Evolutionary conservation across 2,113 vertebrate species (phyloP).

Genomic region (Eptesicus fuscus): DNA sequence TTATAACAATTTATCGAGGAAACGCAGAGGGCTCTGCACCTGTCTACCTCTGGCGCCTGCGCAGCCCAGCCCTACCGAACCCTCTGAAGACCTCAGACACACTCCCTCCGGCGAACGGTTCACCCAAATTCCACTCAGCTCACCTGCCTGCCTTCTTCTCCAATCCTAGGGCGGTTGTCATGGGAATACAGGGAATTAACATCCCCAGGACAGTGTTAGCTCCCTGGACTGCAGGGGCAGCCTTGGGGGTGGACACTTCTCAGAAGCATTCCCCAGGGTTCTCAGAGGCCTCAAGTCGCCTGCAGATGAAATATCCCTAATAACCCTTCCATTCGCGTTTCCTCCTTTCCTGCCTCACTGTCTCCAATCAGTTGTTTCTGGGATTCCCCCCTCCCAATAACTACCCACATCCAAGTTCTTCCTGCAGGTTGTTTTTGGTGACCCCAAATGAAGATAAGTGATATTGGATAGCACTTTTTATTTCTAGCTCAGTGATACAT

Average conservation of each 20-base stretch:
- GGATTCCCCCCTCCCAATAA: neutral
- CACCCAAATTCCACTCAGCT: neutral
- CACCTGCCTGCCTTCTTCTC: neutral
- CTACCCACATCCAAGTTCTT: neutral
- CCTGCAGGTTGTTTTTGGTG: neutral
- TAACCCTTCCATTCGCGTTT: neutral
- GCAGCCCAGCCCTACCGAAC: accelerated
- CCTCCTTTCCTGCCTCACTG: neutral
- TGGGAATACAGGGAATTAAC: neutral
- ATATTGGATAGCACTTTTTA: neutral
- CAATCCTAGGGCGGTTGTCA: neutral
- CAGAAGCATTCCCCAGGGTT: neutral
- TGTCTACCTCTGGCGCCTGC: accelerated
- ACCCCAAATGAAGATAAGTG: neutral
- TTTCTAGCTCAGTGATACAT: neutral
- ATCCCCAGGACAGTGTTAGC: neutral
- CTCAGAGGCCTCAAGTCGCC: neutral
- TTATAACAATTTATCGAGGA: neutral
- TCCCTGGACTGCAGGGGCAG: accelerated
- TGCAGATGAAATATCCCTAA: neutral
- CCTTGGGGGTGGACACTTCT: neutral
- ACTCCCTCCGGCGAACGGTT: neutral
- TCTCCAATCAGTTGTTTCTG: neutral
- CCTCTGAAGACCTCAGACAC: neutral
- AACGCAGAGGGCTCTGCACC: accelerated